Base-by-base conservation (phyloP, 2,113 vertebrate species). In the Barbus barbus region DNA sequence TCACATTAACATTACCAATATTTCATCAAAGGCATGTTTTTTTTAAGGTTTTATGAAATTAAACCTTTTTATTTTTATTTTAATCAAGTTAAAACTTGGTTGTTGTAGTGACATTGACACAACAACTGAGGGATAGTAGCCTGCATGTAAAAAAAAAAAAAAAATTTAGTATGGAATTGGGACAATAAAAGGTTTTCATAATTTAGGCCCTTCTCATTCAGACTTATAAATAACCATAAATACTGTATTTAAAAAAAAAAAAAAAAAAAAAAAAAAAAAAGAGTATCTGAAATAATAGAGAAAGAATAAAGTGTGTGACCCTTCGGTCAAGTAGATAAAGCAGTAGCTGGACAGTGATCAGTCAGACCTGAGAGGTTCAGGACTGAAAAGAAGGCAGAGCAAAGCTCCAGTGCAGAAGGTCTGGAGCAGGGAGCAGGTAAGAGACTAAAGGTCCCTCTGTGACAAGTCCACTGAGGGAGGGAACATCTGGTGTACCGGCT, bases 401-500 rank as follows among this genome's bases (percentile, higher is more conserved):
- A 36, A 73, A 77, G 28, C 71, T 36, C 56, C 41, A 53, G 67
- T 36, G 36, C 60, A 85, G 75, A 20, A 83, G 48, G 74, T 72
- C 53, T 80, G 14, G 18, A 36, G 67, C 65, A 86, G 60, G 81
- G 61, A 81, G 86, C 69, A 87, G 86, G 85, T 85, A 89, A 82
- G 87, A 90, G 92, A 92, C 90, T 90, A 92, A 94, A 94, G 93
- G 93, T 93, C 92, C 91, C 91, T 90, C 90, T 91, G 88, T 92
- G 91, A 93, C 93, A 92, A 91, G 89, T 88, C 92, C 91, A 86
- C 83, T 85, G 92, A 93, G 92, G 94, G 87, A 86, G 78, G 84
- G 79, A 94, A 94, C 94, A 94, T 94, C 93, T 94, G 93, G 90
- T 91, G 89, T 89, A 91, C 90, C 91, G 91, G 93, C 94, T 94